Base-by-base conservation (phyloP, 2,797 vertebrate species). In the Notolepis coatsorum region DNA sequence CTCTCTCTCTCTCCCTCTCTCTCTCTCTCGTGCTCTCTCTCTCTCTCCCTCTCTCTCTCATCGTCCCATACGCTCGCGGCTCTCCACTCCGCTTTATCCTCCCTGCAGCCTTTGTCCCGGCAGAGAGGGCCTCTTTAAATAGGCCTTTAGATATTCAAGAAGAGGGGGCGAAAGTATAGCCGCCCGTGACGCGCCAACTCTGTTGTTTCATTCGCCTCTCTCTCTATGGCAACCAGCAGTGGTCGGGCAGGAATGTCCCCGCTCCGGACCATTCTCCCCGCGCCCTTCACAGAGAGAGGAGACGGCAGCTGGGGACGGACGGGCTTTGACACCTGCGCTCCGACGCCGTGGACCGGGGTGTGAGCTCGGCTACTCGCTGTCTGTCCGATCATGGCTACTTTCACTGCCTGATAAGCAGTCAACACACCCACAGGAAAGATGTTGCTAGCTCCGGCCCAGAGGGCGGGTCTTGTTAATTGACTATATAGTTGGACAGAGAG, bases 201-300 rank as follows among this genome's bases (percentile, higher is more conserved):
- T 90, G 94, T 95, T 95, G 93, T 95, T 96, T 94, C 92, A 87
- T 91, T 91, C 92, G 91, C 90, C 89, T 91, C 93, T 97, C 93
- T 97, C 93, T 87, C 96, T 96, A 97, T 97, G 95, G 96, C 95
- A 98, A 98, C 96, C 94, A 93, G 88, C 94, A 93, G 91, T 87
- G 80, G 91, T 82, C 69, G 79, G 90, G 88, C 93, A 98, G 96
- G 96, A 97, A 97, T 96, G 95, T 94, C 92, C 94, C 93, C 93
- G 94, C 92, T 92, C 92, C 91, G 94, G 95, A 96, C 94, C 95
- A 95, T n/a, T 94, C 92, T 95, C 88, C 90, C 91, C 87, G n/a
- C n/a, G n/a, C n/a, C n/a, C n/a, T n/a, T n/a, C n/a, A n/a, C n/a
- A n/a, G n/a, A n/a, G n/a, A n/a, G n/a, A n/a, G n/a, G n/a, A n/a